phyloP scores from a whole-genome alignment of 2,113 vertebrate species.

The Xenotilapia flavipinnis region DNA sequence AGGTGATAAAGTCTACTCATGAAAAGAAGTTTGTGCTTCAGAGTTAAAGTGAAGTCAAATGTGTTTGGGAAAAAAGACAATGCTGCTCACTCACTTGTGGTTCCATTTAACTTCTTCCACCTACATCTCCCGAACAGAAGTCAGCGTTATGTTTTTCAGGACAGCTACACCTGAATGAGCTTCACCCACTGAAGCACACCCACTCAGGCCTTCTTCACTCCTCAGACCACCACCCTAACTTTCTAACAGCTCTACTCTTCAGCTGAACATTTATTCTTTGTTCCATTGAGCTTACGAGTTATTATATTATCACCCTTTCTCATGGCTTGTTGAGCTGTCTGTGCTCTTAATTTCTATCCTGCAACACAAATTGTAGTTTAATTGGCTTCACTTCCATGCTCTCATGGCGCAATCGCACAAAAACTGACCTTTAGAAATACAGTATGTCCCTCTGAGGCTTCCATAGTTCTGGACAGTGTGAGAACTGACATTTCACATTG shows the following conservation, averaged over 20 bases:
- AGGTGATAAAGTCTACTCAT: neutral
- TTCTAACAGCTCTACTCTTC: neutral
- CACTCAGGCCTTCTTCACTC: neutral
- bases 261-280: neutral
- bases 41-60: neutral
- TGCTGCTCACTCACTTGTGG: neutral
- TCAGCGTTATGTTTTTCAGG: neutral
- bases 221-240: neutral
- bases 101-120: neutral
- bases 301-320: neutral
- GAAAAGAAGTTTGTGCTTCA: neutral
- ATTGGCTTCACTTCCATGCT: neutral
- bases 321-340: neutral
- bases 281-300: neutral
- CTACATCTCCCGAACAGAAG: neutral
- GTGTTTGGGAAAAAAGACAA: neutral
- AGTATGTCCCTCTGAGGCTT: constrained; percentile 6
- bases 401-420: neutral
- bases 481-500: constrained; percentile 39
- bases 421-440: constrained; percentile 10
- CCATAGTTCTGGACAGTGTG: neutral
- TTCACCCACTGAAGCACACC: neutral
- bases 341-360: neutral
- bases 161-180: neutral
- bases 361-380: neutral